Base-by-base conservation (phyloP, 2,888 invertebrate species). In the Epiblema foenella region DNA sequence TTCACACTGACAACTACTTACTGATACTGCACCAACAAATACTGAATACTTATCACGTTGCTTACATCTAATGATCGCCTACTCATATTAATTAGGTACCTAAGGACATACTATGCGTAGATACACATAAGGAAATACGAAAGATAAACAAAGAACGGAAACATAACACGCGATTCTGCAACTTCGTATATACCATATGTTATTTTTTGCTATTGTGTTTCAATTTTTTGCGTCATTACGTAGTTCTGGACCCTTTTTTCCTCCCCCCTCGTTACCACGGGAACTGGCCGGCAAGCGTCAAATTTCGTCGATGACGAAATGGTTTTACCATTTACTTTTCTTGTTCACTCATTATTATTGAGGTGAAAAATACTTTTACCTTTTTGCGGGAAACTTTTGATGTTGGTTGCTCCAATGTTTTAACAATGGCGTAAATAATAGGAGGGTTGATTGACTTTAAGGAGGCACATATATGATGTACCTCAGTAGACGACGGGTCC, bases 151-250 rank as follows among this genome's bases (percentile, higher is more conserved):
- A 29, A 39, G 49, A 18, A 11, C 15, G 0, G 49, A 39, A 60
- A 60, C 52, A 20, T 52, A 29, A 68, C 17, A 52, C 59, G 68
- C 52, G 51, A 17, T 52, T 67, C 17, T 42, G 42, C 42, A 65
- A 42, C 39, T 39, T n/a, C 15, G 24, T n/a, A 24, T 11, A 1
- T 20, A 39, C 15, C 15, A 29, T 12, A 52, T 63, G 63, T 37
- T 12, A 15, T 37, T 63, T 63, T 63, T 63, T 63, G 63, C 20
- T 5, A 37, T 63, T 37, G 8, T 15, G 46, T 20, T 51, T 15
- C 8, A 1, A 18, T 49, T 69, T 69, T 70, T 70, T 64, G 49
- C 52, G 33, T 65, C 69, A 65, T 70, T 70, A 70, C 29, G 33
- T 11, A 33, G 39, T 12, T n/a, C 29, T 15, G 18, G 24, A 39